These are phyloP conservation scores for Pseudanteris insignis DNA, from an alignment of 2,888 invertebrate species.

Conservation along the genomic window DNA sequence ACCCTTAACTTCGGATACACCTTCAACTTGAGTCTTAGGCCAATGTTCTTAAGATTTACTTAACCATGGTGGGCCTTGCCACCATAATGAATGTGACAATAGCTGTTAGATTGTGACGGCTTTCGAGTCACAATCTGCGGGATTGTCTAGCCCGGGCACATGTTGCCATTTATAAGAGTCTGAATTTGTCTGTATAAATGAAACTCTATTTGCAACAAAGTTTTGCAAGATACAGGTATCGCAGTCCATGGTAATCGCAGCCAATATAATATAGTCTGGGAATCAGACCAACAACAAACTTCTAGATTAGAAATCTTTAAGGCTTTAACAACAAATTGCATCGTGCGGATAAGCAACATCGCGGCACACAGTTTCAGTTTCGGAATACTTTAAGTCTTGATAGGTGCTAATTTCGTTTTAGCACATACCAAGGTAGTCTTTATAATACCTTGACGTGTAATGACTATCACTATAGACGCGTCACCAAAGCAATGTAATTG, in stretches of 20 bases:
- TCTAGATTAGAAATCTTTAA: background rate
- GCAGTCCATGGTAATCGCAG: background rate
- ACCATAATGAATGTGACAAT: background rate
- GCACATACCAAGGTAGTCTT: background rate
- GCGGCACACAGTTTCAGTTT: conserved; percentile 3
- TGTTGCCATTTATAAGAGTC: background rate
- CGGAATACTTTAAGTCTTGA: conserved; percentile 2
- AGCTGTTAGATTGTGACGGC: background rate
- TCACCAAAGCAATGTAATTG: conserved; percentile 5
- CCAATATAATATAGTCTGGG: conserved; percentile 1
- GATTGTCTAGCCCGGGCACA: background rate
- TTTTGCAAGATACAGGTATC: no score
- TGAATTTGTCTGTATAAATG: background rate
- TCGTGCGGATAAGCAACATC: background rate
- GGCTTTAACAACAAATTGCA: background rate
- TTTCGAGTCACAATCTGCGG: conserved; percentile 6
- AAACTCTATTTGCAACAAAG: conserved; percentile 4
- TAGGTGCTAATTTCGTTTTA: conserved; percentile 2
- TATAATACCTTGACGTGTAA: background rate
- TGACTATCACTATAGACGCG: conserved; percentile 1
- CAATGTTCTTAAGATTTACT: background rate
- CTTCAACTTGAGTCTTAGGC: background rate
- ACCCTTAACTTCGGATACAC: background rate
- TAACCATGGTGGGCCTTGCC: conserved; percentile 5
- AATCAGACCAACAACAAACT: conserved; percentile 4